A percentile compares a stretch with the other conserved stretches of the same genome.
These are phyloP conservation scores for Pogonognathellus flavescens DNA, from an alignment of 1,140 invertebrate species.

Conservation along the genomic window DNA sequence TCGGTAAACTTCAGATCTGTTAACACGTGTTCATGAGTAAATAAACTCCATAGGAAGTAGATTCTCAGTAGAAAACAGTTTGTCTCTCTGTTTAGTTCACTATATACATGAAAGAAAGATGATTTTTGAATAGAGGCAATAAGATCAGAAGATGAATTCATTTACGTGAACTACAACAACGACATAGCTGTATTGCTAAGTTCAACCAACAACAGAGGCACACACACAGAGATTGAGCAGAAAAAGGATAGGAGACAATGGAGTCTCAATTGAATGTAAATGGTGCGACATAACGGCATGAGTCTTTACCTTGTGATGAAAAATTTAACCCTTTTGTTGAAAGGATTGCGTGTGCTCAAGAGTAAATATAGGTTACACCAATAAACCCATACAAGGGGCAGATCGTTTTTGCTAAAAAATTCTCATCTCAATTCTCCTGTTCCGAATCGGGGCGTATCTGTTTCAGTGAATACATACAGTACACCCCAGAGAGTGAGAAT, in stretches of 20 bases:
- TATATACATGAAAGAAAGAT: constrained; percentile 12
- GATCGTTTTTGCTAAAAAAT: constrained; percentile 52
- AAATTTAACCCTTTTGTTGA: constrained; percentile 62
- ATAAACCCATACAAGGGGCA: constrained; percentile 54
- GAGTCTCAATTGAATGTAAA: constrained; percentile 52
- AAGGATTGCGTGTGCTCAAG: constrained; percentile 63
- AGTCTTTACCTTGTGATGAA: constrained; percentile 55
- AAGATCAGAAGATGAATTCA: neutral
- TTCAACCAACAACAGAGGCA: neutral
- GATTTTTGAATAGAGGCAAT: constrained; percentile 7
- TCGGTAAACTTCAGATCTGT: constrained; percentile 40
- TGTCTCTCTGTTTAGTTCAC: neutral
- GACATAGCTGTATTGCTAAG: neutral
- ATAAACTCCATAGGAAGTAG: constrained; percentile 62
- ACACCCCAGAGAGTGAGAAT: neutral
- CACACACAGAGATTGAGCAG: constrained; percentile 12
- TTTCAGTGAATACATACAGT: constrained; percentile 10
- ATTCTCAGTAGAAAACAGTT: constrained; percentile 9
- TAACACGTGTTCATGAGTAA: constrained; percentile 63
- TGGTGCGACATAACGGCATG: constrained; percentile 61
- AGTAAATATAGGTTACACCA: constrained; percentile 66
- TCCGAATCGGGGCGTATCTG: constrained; percentile 35
- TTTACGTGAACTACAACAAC: neutral
- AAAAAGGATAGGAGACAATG: constrained; percentile 47
- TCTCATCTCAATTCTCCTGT: constrained; percentile 54